These are phyloP conservation scores for Addax nasomaculatus DNA, from an alignment of 2,113 vertebrate genomes.

Conservation along the genomic window DNA sequence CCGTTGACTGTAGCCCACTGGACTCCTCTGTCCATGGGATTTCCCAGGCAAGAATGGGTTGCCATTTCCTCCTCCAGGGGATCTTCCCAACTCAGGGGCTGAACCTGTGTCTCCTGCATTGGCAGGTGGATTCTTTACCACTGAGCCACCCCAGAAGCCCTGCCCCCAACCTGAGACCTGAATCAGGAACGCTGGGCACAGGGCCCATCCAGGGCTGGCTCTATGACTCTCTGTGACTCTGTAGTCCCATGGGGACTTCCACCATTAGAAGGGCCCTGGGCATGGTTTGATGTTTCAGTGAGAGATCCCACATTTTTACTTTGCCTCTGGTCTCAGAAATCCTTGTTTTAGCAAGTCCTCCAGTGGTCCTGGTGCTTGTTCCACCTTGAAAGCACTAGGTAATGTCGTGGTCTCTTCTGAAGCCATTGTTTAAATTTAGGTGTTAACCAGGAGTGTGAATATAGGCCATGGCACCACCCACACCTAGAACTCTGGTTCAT, in stretches of 20 bases:
- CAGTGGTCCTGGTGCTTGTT: background rate
- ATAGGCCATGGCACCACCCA: background rate
- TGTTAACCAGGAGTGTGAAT: background rate
- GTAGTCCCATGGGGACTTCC: background rate
- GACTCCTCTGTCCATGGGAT: background rate
- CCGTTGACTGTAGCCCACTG: background rate
- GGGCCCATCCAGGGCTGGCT: too few relatives aligned
- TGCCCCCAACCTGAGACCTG: background rate
- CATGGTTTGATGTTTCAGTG: background rate
- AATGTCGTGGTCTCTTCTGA: background rate
- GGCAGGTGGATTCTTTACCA: background rate
- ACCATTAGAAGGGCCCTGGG: background rate
- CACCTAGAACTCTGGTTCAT: too few relatives aligned
- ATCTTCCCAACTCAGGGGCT: background rate
- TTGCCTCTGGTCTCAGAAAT: background rate
- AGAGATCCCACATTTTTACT: background rate
- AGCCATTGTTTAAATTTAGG: background rate
- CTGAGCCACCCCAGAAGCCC: background rate
- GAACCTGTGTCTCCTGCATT: background rate
- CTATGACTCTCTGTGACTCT: background rate
- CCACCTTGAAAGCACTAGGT: background rate
- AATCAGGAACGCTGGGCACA: background rate
- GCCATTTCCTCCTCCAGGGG: background rate
- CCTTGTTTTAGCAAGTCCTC: background rate
- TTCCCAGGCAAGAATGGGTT: background rate